A percentile compares a stretch with the other conserved stretches of the same genome.
These are phyloP conservation scores for Anarsia innoxiella DNA, from an alignment of 2,888 invertebrate species.

Conservation along the genomic window DNA sequence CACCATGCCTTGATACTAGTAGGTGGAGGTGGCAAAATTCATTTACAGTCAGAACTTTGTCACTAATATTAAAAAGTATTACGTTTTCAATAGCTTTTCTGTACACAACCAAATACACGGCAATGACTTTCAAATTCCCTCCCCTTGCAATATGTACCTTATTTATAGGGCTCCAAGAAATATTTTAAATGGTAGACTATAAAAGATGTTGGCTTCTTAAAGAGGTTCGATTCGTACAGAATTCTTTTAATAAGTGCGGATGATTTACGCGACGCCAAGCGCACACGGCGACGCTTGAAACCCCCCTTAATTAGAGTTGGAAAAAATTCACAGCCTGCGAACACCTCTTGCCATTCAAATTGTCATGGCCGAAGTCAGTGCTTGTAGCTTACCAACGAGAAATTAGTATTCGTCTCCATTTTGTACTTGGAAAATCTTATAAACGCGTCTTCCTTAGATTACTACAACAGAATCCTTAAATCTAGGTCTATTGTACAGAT, in stretches of 20 bases:
- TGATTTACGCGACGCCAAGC: slow-evolving; percentile 68
- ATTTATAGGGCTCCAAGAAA: slow-evolving; percentile 11
- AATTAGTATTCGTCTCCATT: slow-evolving; percentile 10
- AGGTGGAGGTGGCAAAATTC: too few species aligned
- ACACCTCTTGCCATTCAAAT: slow-evolving; percentile 15
- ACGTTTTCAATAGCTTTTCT: slow-evolving; percentile 20
- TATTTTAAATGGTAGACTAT: slow-evolving; percentile 11
- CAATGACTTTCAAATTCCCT: slow-evolving; percentile 22
- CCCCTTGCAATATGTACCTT: slow-evolving; percentile 19
- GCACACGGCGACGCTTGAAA: slow-evolving; percentile 46
- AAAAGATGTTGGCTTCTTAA: slow-evolving; percentile 48
- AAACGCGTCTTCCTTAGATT: too few species aligned
- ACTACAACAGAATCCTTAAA: too few species aligned
- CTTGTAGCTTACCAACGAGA: slow-evolving; percentile 5
- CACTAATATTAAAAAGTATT: slow-evolving; percentile 37
- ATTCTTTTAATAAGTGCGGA: slow-evolving; percentile 69
- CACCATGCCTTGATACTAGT: too few species aligned
- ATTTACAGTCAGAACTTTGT: slow-evolving; percentile 33
- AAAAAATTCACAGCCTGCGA: slow-evolving; percentile 33
- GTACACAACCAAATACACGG: slow-evolving; percentile 22
- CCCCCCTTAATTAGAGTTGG: slow-evolving; percentile 56
- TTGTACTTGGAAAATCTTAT: too few species aligned
- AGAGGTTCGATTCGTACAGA: slow-evolving; percentile 61
- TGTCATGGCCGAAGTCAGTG: slow-evolving; percentile 12
- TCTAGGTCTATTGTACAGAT: too few species aligned